Base-by-base conservation (phyloP, 2,888 invertebrate genomes). In the Erebia epiphron region DNA sequence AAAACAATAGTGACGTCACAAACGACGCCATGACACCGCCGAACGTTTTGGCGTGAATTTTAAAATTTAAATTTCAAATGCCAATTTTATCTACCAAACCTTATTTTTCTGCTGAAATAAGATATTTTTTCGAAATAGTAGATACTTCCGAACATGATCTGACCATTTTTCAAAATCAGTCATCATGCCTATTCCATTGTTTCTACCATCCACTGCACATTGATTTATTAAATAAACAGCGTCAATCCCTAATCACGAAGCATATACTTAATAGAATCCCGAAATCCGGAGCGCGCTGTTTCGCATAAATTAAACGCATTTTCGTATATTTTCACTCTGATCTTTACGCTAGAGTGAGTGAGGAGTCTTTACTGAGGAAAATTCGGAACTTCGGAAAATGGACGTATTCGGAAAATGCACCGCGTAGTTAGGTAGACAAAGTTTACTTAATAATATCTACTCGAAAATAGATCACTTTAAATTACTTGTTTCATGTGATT, bases 261-360 rank as follows among this genome's bases (percentile, higher is more conserved):
- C 46, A 57, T 65, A 14, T 65, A 14, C 14, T 14, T 11, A 56
- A 68, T 60, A 62, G 41, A 67, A 64, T 60, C 49, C 60, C 35
- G 35, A 35, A 35, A 65, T 70, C 49, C 60, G 64, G n/a, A 62
- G 63, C 58, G 56, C 64, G 50, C 41, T 49, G 65, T 16, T 52
- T 61, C 73, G 65, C 68, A 70, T 73, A 73, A 73, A 73, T 70
- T 56, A 49, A n/a, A 35, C 13, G 41, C 18, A 58, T 26, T 69
- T 64, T 70, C 50, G 50, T 21, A 21, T 50, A 58, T 60, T 52
- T 13, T 41, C 64, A 11, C 61, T 61, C 41, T 41, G 41, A 16
- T 41, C 60, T 60, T 60, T 41, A 41, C 41, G 43, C 16, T 43
- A 60, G 43, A 60, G 26, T 57, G n/a, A n/a, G n/a, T n/a, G n/a